Evolutionary conservation across 37 sponge, comb jelly and placozoan species (phyloP), one percentile per base, ranked within the genome.

Genomic region (Corticium candelabrum): DNA sequence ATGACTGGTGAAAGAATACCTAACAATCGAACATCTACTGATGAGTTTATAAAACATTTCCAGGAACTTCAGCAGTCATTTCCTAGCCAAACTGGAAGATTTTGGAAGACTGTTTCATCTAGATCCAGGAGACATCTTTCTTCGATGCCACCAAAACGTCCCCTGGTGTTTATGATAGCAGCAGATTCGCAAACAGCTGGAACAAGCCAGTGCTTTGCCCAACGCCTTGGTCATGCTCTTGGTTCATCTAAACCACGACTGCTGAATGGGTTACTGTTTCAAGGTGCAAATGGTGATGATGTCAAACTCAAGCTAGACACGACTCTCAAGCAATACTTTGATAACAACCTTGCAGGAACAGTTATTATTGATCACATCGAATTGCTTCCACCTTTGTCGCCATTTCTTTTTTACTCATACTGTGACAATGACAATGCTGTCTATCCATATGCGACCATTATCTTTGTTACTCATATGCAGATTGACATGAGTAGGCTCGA

Each of bases 381-480:
- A 70, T 15, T n/a, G 29, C 73, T 70, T 4, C 73, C 73, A 7
- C 73, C 73, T 4, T 5, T 5, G 29, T 70, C 73, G 29, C 73
- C 73, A 29, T 70, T 70, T 70, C 73, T 70, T 32, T 70, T 70
- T 32, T 70, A n/a, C 21, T 70, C 73, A 4, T 70, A 70, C 29
- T 70, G 73, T 32, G 73, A 70, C 35, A n/a, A 15, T 5, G 5
- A 4, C 73, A 29, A 70, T 32, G 35, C 34, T 70, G 34, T 32
- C 34, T 4, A 70, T 70, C 34, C 32, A 4, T n/a, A 29, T 7
- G 73, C 73, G 5, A 29, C 21, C n/a, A n/a, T 70, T 29, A 70
- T 70, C 35, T 70, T 70, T 29, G 31, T 15, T 7, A 7, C 31
- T 4, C 73, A 15, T 34, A 7, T 70, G 36, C 33, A 4, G 4